A percentile compares a stretch with the other conserved stretches of the same genome.
phyloP scores from a whole-genome alignment of 2,888 invertebrate species.

The Drepanosiphum platanoidis region DNA sequence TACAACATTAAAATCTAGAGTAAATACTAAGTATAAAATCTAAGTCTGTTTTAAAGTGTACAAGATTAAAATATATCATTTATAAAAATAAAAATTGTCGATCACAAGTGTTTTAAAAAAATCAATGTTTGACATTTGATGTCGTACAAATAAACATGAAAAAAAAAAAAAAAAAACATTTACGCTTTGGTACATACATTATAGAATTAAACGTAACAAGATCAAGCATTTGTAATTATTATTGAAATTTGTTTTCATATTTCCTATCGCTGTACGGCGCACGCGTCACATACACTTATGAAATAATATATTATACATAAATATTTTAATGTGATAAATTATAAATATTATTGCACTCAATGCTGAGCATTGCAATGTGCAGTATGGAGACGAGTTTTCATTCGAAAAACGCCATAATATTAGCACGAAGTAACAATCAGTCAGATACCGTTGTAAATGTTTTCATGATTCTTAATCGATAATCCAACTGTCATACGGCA shows the following conservation, averaged over 20 bases:
- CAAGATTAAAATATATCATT: constrained; percentile 4
- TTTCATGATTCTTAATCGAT: constrained; percentile 66
- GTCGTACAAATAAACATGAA: no score
- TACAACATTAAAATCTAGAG: background rate
- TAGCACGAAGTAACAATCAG: constrained; percentile 22
- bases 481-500: constrained; percentile 84
- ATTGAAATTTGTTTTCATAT: background rate
- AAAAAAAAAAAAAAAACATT: no score
- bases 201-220: constrained; percentile 22
- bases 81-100: constrained; percentile 18
- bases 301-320: constrained; percentile 25
- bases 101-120: background rate
- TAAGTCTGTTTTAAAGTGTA: background rate
- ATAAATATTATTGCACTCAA: constrained; percentile 40
- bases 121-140: constrained; percentile 7
- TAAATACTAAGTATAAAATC: background rate
- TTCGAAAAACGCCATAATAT: constrained; percentile 3
- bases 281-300: background rate
- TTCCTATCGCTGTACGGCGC: background rate
- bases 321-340: constrained; percentile 8
- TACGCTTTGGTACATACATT: background rate
- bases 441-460: background rate
- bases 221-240: constrained; percentile 35
- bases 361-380: background rate
- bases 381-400: constrained; percentile 8